Evolutionary conservation across 2,888 invertebrate genomes (phyloP).

Genomic region (Ectobius pallidus): DNA sequence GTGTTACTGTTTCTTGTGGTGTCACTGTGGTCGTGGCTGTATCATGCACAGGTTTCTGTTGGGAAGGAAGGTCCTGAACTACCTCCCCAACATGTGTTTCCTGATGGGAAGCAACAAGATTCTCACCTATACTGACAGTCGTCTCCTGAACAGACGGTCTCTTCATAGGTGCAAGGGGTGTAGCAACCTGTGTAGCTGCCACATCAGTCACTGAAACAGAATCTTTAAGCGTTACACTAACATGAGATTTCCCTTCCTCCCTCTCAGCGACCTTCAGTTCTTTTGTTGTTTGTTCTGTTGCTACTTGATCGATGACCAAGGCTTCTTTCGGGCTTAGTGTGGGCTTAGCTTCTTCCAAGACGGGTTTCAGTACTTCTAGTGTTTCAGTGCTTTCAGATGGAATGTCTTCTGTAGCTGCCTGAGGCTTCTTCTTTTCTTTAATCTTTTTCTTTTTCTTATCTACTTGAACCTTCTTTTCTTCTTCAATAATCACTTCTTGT

Average conservation of each 20-base stretch:
- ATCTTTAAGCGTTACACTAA: constrained; percentile 28
- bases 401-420: constrained; percentile 24
- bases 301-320: constrained; percentile 13
- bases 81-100: constrained; percentile 35
- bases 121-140: constrained; percentile 21
- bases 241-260: constrained; percentile 3
- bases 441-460: constrained; percentile 35
- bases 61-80: constrained; percentile 39
- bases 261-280: not conserved
- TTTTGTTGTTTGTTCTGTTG: constrained; percentile 16
- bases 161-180: constrained; percentile 13
- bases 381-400: constrained; percentile 21
- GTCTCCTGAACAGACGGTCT: constrained; percentile 28
- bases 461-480: constrained; percentile 26
- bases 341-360: not conserved
- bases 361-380: constrained; percentile 17
- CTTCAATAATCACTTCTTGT: not conserved
- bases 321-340: constrained; percentile 17
- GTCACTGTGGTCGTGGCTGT: constrained; percentile 43
- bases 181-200: constrained; percentile 22
- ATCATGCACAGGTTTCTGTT: constrained; percentile 42
- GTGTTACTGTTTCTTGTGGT: constrained; percentile 46
- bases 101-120: constrained; percentile 30
- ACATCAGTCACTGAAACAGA: constrained; percentile 37
- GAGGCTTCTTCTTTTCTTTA: constrained; percentile 22